A percentile compares a stretch with the other conserved stretches of the same genome.
Evolutionary conservation across 2,888 invertebrate species (phyloP).

Genomic region (Lasius platythorax): DNA sequence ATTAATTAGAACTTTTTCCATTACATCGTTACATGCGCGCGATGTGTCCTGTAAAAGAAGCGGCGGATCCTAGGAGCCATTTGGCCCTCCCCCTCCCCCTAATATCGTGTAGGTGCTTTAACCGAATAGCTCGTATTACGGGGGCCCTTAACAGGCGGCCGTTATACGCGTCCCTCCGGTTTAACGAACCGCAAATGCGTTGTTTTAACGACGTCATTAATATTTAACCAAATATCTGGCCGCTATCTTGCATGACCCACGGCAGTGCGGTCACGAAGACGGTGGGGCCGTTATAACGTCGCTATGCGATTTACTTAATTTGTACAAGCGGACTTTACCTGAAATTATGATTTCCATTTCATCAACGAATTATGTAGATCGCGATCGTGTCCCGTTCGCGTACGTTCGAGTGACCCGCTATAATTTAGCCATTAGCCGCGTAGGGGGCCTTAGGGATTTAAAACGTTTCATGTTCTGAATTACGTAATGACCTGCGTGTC

Average conservation of each 20-base stretch:
- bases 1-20: constrained; percentile 62
- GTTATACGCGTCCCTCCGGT: constrained; percentile 81
- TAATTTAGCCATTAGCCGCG: constrained; percentile 46
- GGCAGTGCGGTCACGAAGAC: constrained; percentile 64
- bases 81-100: constrained; percentile 11
- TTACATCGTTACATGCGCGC: constrained; percentile 43
- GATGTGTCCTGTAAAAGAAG: constrained; percentile 46
- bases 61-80: constrained; percentile 38
- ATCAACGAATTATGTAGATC: constrained; percentile 54
- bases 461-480: constrained; percentile 46
- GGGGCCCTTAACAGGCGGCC: constrained; percentile 77
- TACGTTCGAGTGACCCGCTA: constrained; percentile 31
- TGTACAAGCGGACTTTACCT: constrained; percentile 54
- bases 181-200: constrained; percentile 86
- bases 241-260: constrained; percentile 73
- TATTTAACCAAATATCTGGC: constrained; percentile 85
- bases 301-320: constrained; percentile 73
- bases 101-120: constrained; percentile 72
- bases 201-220: constrained; percentile 86
- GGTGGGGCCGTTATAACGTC: constrained; percentile 54
- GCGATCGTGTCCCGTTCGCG: constrained; percentile 45
- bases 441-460: constrained; percentile 27
- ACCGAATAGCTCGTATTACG: constrained; percentile 75
- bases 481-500: constrained; percentile 49
- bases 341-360: constrained; percentile 54